These are phyloP conservation scores for Proisotoma minuta DNA, from an alignment of 2,888 invertebrate species.

Conservation along the genomic window DNA sequence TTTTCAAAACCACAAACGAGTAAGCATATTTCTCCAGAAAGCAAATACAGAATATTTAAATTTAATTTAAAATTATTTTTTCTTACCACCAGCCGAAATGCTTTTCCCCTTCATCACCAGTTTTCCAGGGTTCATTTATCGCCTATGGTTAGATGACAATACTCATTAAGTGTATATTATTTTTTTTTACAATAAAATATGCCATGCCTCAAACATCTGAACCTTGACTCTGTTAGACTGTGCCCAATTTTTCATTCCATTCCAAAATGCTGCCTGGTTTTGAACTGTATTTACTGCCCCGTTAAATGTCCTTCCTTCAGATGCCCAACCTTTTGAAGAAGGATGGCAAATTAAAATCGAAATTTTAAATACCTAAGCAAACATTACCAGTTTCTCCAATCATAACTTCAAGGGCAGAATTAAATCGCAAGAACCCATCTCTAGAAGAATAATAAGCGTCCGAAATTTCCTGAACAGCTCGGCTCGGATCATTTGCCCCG, in stretches of 20 bases:
- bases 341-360: constrained; percentile 1
- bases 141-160: not conserved
- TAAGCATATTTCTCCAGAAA: no score
- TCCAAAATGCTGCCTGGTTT: constrained; percentile 38
- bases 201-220: constrained; percentile 47
- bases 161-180: not conserved
- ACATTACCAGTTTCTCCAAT: constrained; percentile 47
- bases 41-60: no score
- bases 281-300: constrained; percentile 36
- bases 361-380: constrained; percentile 3
- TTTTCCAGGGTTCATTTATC: constrained; percentile 47
- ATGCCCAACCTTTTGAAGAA: constrained; percentile 38
- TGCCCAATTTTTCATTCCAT: constrained; percentile 34
- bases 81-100: constrained; percentile 4
- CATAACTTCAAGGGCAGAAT: constrained; percentile 38
- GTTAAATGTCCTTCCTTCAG: constrained; percentile 36
- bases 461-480: constrained; percentile 37
- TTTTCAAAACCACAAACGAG: no score
- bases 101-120: constrained; percentile 30
- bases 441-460: constrained; percentile 38
- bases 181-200: no score
- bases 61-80: no score
- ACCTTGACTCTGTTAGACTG: constrained; percentile 30
- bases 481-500: constrained; percentile 28
- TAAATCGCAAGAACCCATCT: constrained; percentile 36